Evolutionary conservation across 2,888 invertebrate genomes (phyloP), one percentile per base, ranked within the genome.

Genomic region (Cerceris rybyensis): DNA sequence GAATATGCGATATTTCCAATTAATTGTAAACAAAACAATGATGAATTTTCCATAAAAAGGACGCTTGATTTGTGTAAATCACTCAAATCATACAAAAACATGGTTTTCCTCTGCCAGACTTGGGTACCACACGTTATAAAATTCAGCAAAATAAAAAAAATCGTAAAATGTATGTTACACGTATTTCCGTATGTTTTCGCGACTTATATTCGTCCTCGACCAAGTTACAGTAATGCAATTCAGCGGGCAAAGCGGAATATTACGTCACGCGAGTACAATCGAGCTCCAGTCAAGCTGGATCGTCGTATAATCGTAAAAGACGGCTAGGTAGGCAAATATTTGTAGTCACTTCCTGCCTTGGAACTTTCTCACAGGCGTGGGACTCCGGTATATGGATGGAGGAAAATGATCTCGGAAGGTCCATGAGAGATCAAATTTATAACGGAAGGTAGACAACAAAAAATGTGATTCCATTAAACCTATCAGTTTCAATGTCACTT

Each of bases 261-360:
- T 81, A 63, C 82, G 75, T 77, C 76, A 79, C 50, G 28, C 9
- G 52, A 67, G 67, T 42, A 81, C 85, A 84, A 83, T 76, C 71
- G 75, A 61, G 57, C 74, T 80, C 73, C 81, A 80, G 80, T 72
- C 75, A 69, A 73, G 58, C 61, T 59, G 75, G 73, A 76, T 79
- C 64, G 70, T 55, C 78, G 60, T 73, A 71, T 64, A 76, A 77
- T 82, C 75, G 78, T 80, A 59, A 70, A 70, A 70, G 84, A 83
- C 74, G 81, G 80, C 81, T 79, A 70, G 71, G 77, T 83, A 65
- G 67, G 76, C 80, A 88, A 89, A 89, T 89, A 89, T 89, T 88
- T 88, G 83, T 79, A 87, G 86, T 89, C 89, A 89, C 86, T 89
- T 89, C 89, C 89, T 87, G 88, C 83, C 84, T 39, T 57, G 58